Evolutionary conservation across 2,797 vertebrate species (phyloP).

Genomic region (Babyrousa celebensis): DNA sequence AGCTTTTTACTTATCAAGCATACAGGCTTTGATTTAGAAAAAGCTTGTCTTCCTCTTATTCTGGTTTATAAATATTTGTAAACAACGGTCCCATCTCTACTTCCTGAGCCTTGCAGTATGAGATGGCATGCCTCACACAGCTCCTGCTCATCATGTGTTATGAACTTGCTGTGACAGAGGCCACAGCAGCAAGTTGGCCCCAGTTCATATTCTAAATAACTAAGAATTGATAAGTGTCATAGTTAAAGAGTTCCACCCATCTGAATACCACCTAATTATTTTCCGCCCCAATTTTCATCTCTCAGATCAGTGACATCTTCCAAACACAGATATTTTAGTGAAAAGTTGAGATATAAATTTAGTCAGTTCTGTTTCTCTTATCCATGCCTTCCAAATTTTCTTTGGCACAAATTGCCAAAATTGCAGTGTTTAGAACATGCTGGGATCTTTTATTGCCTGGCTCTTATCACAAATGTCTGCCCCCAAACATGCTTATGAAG

Average conservation of each 20-base stretch:
- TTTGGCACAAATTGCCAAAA: conserved; percentile 31
- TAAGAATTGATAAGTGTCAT: not conserved
- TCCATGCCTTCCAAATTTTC: not conserved
- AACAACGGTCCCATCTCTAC: not conserved
- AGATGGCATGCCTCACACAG: too few relatives aligned
- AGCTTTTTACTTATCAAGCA: not conserved
- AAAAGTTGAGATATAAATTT: conserved; percentile 54
- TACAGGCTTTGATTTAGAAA: not conserved
- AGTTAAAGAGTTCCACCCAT: not conserved
- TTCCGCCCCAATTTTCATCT: conserved; percentile 63
- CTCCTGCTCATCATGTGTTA: not conserved
- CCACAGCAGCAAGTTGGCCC: not conserved
- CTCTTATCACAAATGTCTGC: conserved; percentile 78
- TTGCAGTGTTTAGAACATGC: conserved; percentile 14
- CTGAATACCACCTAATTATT: conserved; percentile 4
- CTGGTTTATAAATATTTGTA: not conserved
- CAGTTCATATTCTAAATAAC: not conserved
- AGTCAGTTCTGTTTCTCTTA: conserved; percentile 59
- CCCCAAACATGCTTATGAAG: not conserved
- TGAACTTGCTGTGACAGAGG: not conserved
- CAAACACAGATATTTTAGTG: conserved; percentile 72
- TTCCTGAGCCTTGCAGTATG: not conserved
- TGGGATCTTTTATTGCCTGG: conserved; percentile 64
- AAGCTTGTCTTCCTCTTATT: not conserved
- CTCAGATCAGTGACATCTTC: conserved; percentile 49